phyloP scores from a whole-genome alignment of 2,888 invertebrate genomes.

The Dynastes grantii region DNA sequence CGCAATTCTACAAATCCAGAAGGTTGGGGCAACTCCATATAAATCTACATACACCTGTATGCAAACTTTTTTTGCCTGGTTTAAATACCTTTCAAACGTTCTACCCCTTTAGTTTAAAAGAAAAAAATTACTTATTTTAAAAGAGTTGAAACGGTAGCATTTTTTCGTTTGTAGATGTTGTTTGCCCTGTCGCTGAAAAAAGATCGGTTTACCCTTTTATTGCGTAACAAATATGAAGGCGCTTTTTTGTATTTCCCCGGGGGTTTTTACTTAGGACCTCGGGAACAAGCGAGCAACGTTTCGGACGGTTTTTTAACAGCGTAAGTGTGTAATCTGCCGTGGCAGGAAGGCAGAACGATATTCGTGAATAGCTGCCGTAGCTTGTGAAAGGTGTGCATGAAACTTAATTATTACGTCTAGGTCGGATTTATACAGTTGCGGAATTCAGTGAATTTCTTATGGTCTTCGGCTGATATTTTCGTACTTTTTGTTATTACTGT shows the following conservation, averaged over 20 bases:
- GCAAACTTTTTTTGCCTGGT: background rate
- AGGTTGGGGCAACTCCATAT: no score
- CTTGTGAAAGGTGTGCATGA: background rate
- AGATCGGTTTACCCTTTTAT: slow-evolving; percentile 12
- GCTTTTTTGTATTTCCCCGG: slow-evolving; percentile 22
- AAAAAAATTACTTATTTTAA: slow-evolving; percentile 10
- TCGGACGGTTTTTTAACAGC: slow-evolving; percentile 18
- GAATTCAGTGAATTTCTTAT: no score
- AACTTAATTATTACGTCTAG: background rate
- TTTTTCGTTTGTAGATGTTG: slow-evolving; percentile 2
- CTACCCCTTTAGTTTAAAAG: background rate
- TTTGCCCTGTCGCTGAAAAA: slow-evolving; percentile 4
- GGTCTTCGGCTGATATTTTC: no score
- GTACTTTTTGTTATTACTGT: no score
- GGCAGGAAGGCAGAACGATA: slow-evolving; percentile 3
- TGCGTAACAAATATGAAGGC: slow-evolving; percentile 21
- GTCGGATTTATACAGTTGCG: background rate
- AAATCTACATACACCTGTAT: no score
- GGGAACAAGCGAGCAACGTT: slow-evolving; percentile 21
- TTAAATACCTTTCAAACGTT: background rate
- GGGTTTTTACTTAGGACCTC: slow-evolving; percentile 25
- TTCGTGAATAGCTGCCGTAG: no score
- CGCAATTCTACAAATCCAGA: no score
- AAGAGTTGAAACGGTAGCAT: slow-evolving; percentile 3
- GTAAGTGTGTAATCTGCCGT: slow-evolving; percentile 16